Percentiles rank a stretch among this genome's conserved stretches.
Conservation (phyloP, 2,113 vertebrate genomes). For the Microtus ochrogaster region DNA sequence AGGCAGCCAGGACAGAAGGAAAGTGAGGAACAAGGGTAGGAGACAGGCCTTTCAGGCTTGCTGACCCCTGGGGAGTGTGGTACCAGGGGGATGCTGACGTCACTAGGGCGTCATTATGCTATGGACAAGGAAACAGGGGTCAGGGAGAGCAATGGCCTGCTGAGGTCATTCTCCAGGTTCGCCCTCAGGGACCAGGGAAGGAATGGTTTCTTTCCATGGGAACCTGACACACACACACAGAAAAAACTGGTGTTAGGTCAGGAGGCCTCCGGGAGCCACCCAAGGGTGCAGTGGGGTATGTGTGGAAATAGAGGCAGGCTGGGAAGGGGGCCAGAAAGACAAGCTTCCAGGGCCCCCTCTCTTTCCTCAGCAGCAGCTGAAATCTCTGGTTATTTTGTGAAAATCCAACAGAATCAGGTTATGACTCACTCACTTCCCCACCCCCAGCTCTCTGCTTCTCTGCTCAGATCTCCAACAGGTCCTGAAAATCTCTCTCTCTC, state of each 20-base stretch:
- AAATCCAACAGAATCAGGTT: background rate
- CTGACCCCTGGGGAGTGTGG: background rate
- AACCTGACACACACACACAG: background rate
- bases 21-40: background rate
- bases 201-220: background rate
- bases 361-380: background rate
- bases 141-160: background rate
- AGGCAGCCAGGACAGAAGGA: background rate
- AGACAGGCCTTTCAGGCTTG: background rate
- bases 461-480: slow-evolving; percentile 32
- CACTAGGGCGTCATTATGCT: fast-evolving
- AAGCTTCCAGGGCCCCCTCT: background rate
- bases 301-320: background rate
- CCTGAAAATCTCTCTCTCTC: background rate
- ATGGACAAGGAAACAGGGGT: background rate
- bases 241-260: too few relatives aligned
- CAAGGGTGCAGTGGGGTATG: fast-evolving
- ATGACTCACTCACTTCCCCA: background rate
- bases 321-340: background rate
- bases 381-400: background rate
- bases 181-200: background rate
- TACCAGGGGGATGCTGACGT: fast-evolving
- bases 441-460: background rate
- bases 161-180: background rate
- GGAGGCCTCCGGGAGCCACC: fast-evolving